Evolutionary conservation across 2,888 invertebrate genomes (phyloP), one percentile per base, ranked within the genome.

Genomic region (Cremastinae sp.): DNA sequence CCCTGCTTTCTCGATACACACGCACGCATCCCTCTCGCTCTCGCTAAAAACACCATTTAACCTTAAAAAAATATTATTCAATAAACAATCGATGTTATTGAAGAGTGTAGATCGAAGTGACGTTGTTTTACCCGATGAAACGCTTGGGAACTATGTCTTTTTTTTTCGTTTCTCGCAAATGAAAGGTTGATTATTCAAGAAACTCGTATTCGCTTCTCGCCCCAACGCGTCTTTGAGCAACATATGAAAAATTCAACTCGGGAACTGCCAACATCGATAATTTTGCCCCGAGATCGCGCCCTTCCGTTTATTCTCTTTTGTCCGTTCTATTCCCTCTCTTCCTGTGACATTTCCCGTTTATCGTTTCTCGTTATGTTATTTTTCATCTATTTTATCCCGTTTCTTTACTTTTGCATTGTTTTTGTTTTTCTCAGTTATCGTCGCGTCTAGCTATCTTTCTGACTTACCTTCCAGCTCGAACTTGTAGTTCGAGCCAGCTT

Each of bases 1-100:
- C 88, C 87, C 87, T 82, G 81, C 81, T 65, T 61, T 51, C 65
- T 68, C 65, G 71, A 78, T 70, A 64, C 75, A 69, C 64, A 53
- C 72, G 56, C 62, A 58, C 58, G 8, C 51, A 70, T 69, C 43
- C 64, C 54, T 69, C 73, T 65, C 64, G 18, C 64, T 59, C 62
- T 10, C 61, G 9, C 65, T 49, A 41, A 8, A 14, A 5, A 1
- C 8, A 41, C 8, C 2, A 5, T 41, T n/a, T 12, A 5, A n/a
- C n/a, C n/a, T n/a, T n/a, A n/a, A n/a, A n/a, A n/a, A n/a, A n/a
- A n/a, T n/a, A n/a, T n/a, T n/a, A n/a, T n/a, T n/a, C n/a, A n/a
- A n/a, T n/a, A n/a, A n/a, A n/a, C n/a, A n/a, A n/a, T n/a, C n/a
- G n/a, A n/a, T n/a, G n/a, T n/a, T n/a, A n/a, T n/a, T n/a, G n/a